Evolutionary conservation across 1,140 invertebrate genomes (phyloP).

Genomic region (Periplaneta americana): DNA sequence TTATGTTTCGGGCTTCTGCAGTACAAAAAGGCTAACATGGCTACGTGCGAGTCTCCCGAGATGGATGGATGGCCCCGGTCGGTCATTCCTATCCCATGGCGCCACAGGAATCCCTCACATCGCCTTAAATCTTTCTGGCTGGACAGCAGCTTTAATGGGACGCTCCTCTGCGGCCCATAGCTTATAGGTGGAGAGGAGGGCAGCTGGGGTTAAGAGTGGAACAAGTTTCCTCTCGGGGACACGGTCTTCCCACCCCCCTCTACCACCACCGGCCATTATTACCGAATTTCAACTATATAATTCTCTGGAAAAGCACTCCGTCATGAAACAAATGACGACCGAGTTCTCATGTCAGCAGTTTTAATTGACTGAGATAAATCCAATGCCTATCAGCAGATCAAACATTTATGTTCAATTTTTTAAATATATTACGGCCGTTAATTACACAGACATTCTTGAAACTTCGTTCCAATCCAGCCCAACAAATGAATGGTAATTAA

Average conservation of each 20-base stretch:
- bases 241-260: no score
- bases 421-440: no score
- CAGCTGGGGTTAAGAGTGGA: not conserved
- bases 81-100: conserved; percentile 2
- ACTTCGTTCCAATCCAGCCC: no score
- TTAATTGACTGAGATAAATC: no score
- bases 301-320: not conserved
- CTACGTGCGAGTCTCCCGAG: not conserved
- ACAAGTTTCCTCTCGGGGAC: no score
- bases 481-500: no score
- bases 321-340: not conserved
- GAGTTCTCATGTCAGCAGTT: no score
- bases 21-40: not conserved
- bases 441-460: no score
- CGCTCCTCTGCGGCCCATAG: not conserved
- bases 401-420: no score
- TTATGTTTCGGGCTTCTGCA: not conserved
- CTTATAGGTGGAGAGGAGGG: not conserved
- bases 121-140: conserved; percentile 9
- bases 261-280: not conserved
- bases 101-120: conserved; percentile 4
- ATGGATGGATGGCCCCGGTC: not conserved
- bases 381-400: no score
- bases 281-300: not conserved
- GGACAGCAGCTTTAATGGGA: conserved; percentile 9